Conservation (phyloP, 1,140 invertebrate species). For the Zaprionus inermis region DNA sequence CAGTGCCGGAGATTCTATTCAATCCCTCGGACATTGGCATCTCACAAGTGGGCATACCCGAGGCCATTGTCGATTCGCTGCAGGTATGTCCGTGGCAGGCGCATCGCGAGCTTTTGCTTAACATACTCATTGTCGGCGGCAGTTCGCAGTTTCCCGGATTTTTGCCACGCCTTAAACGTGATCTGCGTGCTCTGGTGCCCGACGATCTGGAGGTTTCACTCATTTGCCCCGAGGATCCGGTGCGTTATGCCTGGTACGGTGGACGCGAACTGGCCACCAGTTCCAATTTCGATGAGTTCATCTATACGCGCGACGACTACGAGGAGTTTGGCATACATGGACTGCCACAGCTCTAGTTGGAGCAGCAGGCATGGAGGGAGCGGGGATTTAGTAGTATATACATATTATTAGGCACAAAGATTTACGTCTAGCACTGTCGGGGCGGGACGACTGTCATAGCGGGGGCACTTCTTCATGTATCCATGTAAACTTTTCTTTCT, state of each 20-base stretch:
- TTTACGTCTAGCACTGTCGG: too few species aligned
- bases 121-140: conserved; percentile 97
- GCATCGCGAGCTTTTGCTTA: conserved; percentile 92
- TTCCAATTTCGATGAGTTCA: conserved; percentile 89
- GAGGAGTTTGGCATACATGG: conserved; percentile 91
- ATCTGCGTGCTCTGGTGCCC: conserved; percentile 91
- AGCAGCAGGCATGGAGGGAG: not conserved
- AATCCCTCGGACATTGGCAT: conserved; percentile 98
- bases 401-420: not conserved
- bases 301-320: conserved; percentile 93
- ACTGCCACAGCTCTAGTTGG: conserved; percentile 45
- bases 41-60: conserved; percentile 93
- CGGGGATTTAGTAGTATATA: not conserved
- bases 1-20: conserved; percentile 97
- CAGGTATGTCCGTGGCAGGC: conserved; percentile 90
- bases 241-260: conserved; percentile 95
- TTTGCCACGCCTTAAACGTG: conserved; percentile 91
- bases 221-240: conserved; percentile 89
- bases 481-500: too few species aligned
- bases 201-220: conserved; percentile 91
- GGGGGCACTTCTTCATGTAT: too few species aligned
- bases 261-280: conserved; percentile 91
- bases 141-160: conserved; percentile 94
- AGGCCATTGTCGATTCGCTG: conserved; percentile 92
- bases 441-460: too few species aligned